Base-by-base conservation (phyloP, 2,888 invertebrate genomes). In the Oscheius onirici region DNA sequence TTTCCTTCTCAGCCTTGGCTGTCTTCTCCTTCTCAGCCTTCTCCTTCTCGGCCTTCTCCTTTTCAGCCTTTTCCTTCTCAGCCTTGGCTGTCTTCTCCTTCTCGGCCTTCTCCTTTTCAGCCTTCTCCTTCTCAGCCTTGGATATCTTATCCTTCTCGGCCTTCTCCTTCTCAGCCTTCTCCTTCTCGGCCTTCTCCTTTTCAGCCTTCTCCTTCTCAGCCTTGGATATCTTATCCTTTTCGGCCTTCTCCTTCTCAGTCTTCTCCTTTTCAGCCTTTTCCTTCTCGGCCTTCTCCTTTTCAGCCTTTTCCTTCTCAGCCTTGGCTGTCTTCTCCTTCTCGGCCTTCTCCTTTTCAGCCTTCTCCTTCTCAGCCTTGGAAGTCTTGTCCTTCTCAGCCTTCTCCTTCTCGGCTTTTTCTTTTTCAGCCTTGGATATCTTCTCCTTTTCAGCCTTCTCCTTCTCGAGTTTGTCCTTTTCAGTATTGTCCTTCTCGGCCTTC, bases 21-120 rank as follows among this genome's bases (percentile, higher is more conserved):
- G 17, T 3, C 49, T 46, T 40, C 41, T 17, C 2, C 20, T 66
- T 51, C 17, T 46, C 63, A 10, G 69, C 61, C 55, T 72, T 49
- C 8, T 55, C 67, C 46, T 51, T 63, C 55, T 75, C 63, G 51
- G 28, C 3, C 52, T 71, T 71, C 26, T 68, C 54, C 51, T 51
- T 46, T 3, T 63, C 63, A 17, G 55, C 67, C 60, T 71, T 46
- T 40, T 66, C 51, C 46, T 61, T 63, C 40, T 41, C 55, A 3
- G 28, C 34, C n/a, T 54, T 49, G 66, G 73, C 20, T 17, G n/a
- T 17, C 60, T 71, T 68, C 10, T 58, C 49, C 40, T 24, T 43
- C 55, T 68, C 65, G 13, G 34, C 17, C 43, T 71, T 65, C 8
- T 43, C 34, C 15, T 72, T 58, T 11, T 55, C 75, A 58, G 44